phyloP scores from a whole-genome alignment of 2,797 vertebrate genomes.

The Rhodeus uyekii region DNA sequence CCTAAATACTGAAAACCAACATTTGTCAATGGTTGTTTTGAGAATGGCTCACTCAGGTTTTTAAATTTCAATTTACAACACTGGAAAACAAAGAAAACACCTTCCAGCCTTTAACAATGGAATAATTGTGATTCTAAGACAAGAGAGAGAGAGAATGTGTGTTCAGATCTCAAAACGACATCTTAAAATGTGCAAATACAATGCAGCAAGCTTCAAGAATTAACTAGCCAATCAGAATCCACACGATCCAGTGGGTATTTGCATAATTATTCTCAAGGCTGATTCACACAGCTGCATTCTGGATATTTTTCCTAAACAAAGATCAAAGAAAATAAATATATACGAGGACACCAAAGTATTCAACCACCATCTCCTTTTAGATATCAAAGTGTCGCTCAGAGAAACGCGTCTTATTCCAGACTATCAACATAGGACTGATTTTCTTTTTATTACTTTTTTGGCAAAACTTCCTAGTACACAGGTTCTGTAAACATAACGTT shows the following conservation, averaged over 20 bases:
- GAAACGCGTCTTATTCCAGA: slow-evolving; percentile 72
- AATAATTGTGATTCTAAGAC: slow-evolving; percentile 4
- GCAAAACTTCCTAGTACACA: slow-evolving; percentile 82
- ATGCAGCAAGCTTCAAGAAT: background rate
- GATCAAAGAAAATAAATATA: slow-evolving; percentile 20
- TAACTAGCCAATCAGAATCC: slow-evolving; percentile 19
- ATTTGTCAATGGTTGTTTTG: background rate
- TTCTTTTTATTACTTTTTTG: slow-evolving; percentile 64
- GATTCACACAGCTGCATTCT: slow-evolving; percentile 20
- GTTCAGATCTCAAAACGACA: slow-evolving; percentile 19
- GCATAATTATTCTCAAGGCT: background rate
- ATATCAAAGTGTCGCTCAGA: background rate
- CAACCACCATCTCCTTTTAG: background rate
- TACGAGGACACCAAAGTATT: slow-evolving; percentile 5
- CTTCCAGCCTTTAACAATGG: background rate
- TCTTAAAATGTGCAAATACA: slow-evolving; percentile 25
- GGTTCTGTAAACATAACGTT: slow-evolving; percentile 87
- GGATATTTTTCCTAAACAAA: background rate
- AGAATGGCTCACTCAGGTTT: slow-evolving; percentile 29
- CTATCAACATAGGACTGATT: slow-evolving; percentile 69
- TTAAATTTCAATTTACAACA: slow-evolving; percentile 13
- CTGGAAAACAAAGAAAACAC: slow-evolving; percentile 4
- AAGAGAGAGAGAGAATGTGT: slow-evolving; percentile 1
- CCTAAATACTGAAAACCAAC: slow-evolving; percentile 41
- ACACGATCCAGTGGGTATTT: slow-evolving; percentile 9